Base-by-base conservation (phyloP, 2,113 vertebrate species). In the Solea solea region DNA sequence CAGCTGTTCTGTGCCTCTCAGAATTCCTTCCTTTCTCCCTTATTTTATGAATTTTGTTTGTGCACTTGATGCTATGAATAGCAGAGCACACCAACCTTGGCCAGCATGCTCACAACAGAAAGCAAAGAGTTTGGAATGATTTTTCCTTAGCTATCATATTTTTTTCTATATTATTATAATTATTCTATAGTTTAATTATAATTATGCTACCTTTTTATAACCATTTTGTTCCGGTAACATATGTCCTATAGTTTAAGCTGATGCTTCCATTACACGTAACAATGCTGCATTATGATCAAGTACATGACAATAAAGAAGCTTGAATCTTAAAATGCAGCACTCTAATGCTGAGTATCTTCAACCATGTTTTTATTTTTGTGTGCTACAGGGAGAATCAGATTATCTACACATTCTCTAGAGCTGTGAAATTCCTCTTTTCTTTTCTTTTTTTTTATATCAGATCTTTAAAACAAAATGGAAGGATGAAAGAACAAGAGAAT, bases 401-500 rank as follows among this genome's bases (percentile, higher is more conserved):
- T 70, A 68, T 10, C 49, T 60, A 62, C 44, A 34, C 34, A 64
- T 61, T 71, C 55, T 77, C 42, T 44, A 21, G 42, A 63, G 56
- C 58, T 44, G 44, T 14, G 44, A 51, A 28, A 16, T 12, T 8
- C 3, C 3, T 48, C 13, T 76, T 44, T 73, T 76, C 40, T 21
- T 8, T 3, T 3, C 39, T 13, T 76, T 44, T 73, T 73, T 69
- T 55, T 75, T 52, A 79, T 57, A 80, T 61, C 41, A 79, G 25
- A 64, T 57, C 58, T 62, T 46, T 45, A 12, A 80, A 69, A 49
- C 63, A 45, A 60, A 75, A 64, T 8, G 14, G 54, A 49, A 8
- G 65, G 16, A 50, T 72, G 64, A 82, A 49, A 66, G 67, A 72
- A 78, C 69, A 72, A 75, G 65, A 51, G 73, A 77, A 74, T 77